Evolutionary conservation across 2,797 vertebrate species (phyloP), one percentile per base, ranked within the genome.

Genomic region (Neopelma chrysocephalum): DNA sequence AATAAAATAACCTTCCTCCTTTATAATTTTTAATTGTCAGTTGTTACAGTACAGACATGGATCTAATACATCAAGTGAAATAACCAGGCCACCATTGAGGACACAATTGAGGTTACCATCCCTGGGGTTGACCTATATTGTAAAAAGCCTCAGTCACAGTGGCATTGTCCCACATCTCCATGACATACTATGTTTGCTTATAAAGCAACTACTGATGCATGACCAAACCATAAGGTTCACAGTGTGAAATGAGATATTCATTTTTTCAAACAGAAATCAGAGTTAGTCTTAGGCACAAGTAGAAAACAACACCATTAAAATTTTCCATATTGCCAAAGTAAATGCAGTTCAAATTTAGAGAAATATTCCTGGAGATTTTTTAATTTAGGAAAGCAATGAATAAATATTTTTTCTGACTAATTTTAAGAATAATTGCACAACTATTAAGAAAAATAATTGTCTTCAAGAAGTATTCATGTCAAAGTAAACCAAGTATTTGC

Each of bases 21-120:
- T 87, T 81, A 69, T 47, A 14, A 84, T 87, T 92, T 92, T 87
- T 80, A 90, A 89, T 94, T 87, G 19, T 88, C n/a, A 77, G 3
- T 50, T 87, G 42, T 76, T 91, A 60, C 45, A 48, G 42, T 88
- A 56, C 70, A 90, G 83, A 76, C 81, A 66, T 15, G 78, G 77
- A 57, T 62, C 43, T 92, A 82, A 93, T 48, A 78, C 31, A 86
- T 40, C 45, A 54, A 51, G 57, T 20, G 4, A 20, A 89, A 90
- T 85, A 96, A 94, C 51, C 89, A 90, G 93, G 95, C 71, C 89
- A 80, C 31, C 53, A 34, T 38, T 58, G 79, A 94, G 89, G 78
- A 92, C 87, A 48, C 43, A 71, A 89, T 75, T 75, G 83, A 95
- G 91, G 88, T 94, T 92, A 89, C 38, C 47, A 54, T 89, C 71